Evolutionary conservation across 2,113 vertebrate genomes (phyloP), one percentile per base, ranked within the genome.

Genomic region (Pelusios castaneus): DNA sequence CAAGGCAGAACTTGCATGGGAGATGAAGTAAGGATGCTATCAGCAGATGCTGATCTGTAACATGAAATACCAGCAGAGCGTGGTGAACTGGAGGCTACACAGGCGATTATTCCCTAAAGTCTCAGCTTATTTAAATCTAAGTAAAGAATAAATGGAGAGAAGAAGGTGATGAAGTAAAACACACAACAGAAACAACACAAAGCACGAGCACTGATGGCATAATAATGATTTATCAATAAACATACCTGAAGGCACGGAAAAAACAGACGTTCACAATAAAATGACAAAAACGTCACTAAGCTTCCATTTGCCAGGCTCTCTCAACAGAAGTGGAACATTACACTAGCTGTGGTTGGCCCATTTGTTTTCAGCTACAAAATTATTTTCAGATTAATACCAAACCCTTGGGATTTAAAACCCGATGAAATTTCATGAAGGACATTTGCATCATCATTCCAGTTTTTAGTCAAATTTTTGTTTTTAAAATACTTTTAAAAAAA

Each of bases 111-210:
- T 86, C 90, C n/a, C 82, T 94, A 93, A 95, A 94, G 85, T 81
- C 88, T 95, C 41, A 89, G 79, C 90, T 97, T 96, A 95, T 89
- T 94, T 96, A 92, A 70, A 93, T 76, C 87, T 90, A 80, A 91
- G 85, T 70, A 90, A 89, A 94, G 70, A 95, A 93, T 19, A 91
- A 94, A 88, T 87, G 80, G 24, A 86, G 80, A 91, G 78, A 84
- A 80, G 84, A 95, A 60, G 80, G 41, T 25, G 87, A 92, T 87
- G 77, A 22, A 90, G 67, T 63, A 96, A 93, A 81, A 29, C 58
- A 82, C 54, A 91, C 86, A 94, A 89, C 63, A 38, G 95, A 94
- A 95, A 73, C 60, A 91, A 27, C 79, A 67, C 67, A 60, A 75
- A 56, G 88, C 80, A 92, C n/a, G 47, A 56, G 31, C 54, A 84